These are phyloP conservation scores for Harpalus rubripes DNA, from an alignment of 2,888 invertebrate genomes.

Conservation along the genomic window DNA sequence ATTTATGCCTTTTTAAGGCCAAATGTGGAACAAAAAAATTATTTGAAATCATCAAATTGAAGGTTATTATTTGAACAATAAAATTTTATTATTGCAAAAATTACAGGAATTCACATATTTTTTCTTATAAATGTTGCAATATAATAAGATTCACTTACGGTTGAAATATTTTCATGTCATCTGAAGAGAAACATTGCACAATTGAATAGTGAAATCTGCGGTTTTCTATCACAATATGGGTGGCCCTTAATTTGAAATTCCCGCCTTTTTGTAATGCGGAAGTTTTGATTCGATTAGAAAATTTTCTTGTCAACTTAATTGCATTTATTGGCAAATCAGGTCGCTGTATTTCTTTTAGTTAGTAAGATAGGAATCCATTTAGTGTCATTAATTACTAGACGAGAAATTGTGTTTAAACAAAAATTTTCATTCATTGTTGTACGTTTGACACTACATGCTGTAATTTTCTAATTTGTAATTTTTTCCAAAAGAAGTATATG, in stretches of 20 bases:
- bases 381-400: too few relatives aligned
- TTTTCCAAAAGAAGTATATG: too few relatives aligned
- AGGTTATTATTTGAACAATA: slow-evolving; percentile 7
- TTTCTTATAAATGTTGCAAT: slow-evolving; percentile 6
- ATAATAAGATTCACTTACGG: slow-evolving; percentile 17
- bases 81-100: slow-evolving; percentile 13
- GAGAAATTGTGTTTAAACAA: too few relatives aligned
- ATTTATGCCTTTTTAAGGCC: not conserved
- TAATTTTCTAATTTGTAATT: too few relatives aligned
- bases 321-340: slow-evolving; percentile 1
- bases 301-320: slow-evolving; percentile 17
- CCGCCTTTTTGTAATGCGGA: slow-evolving; percentile 30
- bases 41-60: slow-evolving; percentile 1
- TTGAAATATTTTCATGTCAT: slow-evolving; percentile 14
- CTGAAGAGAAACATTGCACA: slow-evolving; percentile 25
- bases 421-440: too few relatives aligned
- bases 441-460: too few relatives aligned
- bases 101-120: slow-evolving; percentile 26
- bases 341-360: not conserved
- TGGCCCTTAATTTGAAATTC: slow-evolving; percentile 10
- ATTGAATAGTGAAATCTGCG: slow-evolving; percentile 11
- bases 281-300: slow-evolving; percentile 24
- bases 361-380: too few relatives aligned
- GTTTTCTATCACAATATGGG: slow-evolving; percentile 9
- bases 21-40: slow-evolving; percentile 6